phyloP scores from a whole-genome alignment of 2,888 invertebrate species.

The Diadegma fenestrale region DNA sequence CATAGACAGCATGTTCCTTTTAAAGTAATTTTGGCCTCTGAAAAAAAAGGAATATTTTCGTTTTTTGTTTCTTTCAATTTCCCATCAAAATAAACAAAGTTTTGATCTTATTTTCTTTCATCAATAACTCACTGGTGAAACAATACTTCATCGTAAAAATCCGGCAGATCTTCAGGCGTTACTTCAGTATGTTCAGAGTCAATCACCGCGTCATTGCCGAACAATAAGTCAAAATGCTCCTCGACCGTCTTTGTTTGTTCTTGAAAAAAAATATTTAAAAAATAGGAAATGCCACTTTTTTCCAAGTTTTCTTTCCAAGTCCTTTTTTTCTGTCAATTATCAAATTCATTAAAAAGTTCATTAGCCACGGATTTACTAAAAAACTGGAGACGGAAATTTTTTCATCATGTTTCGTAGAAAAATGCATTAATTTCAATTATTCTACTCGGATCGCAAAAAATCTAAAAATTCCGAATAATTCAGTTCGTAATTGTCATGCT shows the following conservation, averaged over 20 bases:
- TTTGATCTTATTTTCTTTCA: neutral
- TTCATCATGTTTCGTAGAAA: too few relatives aligned
- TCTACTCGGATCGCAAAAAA: too few relatives aligned
- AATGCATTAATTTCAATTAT: too few relatives aligned
- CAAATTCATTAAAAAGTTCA: neutral
- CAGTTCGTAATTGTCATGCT: too few relatives aligned
- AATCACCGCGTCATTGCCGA: constrained; percentile 66
- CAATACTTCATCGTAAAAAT: constrained; percentile 89
- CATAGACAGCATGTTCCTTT: constrained; percentile 88
- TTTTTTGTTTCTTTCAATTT: neutral
- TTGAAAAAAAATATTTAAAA: constrained; percentile 49
- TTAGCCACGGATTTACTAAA: neutral
- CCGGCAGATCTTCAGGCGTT: constrained; percentile 86
- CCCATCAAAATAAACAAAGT: neutral
- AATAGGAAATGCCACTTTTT: neutral
- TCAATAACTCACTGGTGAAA: constrained; percentile 82
- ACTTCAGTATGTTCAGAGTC: constrained; percentile 62
- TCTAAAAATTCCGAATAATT: too few relatives aligned
- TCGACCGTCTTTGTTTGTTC: constrained; percentile 75
- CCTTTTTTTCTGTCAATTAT: too few relatives aligned
- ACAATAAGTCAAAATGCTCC: constrained; percentile 74
- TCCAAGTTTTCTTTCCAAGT: too few relatives aligned
- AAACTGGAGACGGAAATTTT: neutral
- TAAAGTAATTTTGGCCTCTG: constrained; percentile 90
- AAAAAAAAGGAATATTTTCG: constrained; percentile 4